Base-by-base conservation (phyloP, 64 coral and sea anemone species). In the Cladopsammia gracilis region DNA sequence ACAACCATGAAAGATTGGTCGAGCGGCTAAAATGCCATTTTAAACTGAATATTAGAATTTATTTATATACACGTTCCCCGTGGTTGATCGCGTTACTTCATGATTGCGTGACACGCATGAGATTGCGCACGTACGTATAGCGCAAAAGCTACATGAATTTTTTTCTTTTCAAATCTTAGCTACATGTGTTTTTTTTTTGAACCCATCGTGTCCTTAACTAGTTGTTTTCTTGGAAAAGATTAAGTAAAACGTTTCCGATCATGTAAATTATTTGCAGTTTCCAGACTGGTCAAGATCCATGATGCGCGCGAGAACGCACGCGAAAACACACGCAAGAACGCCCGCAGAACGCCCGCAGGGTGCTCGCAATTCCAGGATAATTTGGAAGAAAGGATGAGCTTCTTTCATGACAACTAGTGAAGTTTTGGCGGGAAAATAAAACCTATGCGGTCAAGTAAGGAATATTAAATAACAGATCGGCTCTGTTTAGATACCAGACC, bases 361-460 rank as follows among this genome's bases (percentile, higher is more conserved):
- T 34, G 2, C 34, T 2, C 34, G 34, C 34, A 34, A 34, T 34
- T 34, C 34, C 34, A 34, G 34, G 34, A 34, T 34, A 34, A 34
- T 34, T 34, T 34, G 34, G 34, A 34, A 34, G 34, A 34, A 34
- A 34, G 34, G 34, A 34, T 34, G 34, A 34, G 34, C 34, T 34
- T 34, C 53, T 10, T 67, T 67, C 22, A 19, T 67, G 22, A 10
- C 16, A 67, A 24, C 64, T 24, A 3, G 12, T 56, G 12, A 15
- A 49, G 44, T 75, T 75, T 75, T 75, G 72, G 72, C 72, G 72
- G 72, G 44, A 75, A 75, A 75, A 75, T 49, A 12, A 19, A 75
- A 11, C 44, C 46, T 26, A 7, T 13, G 65, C 22, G 61, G 5
- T 64, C 4, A 2, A 64, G 61, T 64, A 64, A 6, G 12, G 13